Evolutionary conservation across 2,888 invertebrate genomes (phyloP).

Genomic region (Orthonevra nobilis): DNA sequence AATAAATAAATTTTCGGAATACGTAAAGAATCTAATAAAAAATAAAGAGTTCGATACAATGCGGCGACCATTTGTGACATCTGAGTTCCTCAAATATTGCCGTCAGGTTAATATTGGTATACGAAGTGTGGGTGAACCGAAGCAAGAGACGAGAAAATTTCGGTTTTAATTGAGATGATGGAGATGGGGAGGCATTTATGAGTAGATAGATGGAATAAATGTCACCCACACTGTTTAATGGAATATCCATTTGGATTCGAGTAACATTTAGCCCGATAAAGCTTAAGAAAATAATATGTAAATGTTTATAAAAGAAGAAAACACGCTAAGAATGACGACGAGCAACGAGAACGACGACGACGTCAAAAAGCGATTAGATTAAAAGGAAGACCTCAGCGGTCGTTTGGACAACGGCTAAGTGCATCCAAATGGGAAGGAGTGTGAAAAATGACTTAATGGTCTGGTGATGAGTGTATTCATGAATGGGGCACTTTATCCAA

Average conservation of each 20-base stretch:
- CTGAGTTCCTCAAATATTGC: conserved; percentile 32
- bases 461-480: conserved; percentile 33
- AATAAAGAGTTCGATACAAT: background rate
- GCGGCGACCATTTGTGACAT: conserved; percentile 16
- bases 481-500: conserved; percentile 16
- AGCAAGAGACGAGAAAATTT: conserved; percentile 2
- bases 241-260: conserved; percentile 43
- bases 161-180: conserved; percentile 27
- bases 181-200: conserved; percentile 51
- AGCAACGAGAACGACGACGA: background rate
- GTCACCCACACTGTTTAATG: conserved; percentile 52
- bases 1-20: conserved; percentile 50
- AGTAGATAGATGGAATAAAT: conserved; percentile 48
- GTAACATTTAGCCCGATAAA: conserved; percentile 13
- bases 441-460: conserved; percentile 59
- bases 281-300: conserved; percentile 19
- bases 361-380: conserved; percentile 40
- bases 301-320: conserved; percentile 7
- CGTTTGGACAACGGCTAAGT: conserved; percentile 28
- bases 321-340: conserved; percentile 18
- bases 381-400: conserved; percentile 10
- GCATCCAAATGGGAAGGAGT: conserved; percentile 42
- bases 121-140: background rate
- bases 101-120: conserved; percentile 13
- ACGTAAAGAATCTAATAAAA: conserved; percentile 30